These are phyloP conservation scores for Eulithis testata DNA, from an alignment of 2,888 invertebrate species.

Conservation along the genomic window DNA sequence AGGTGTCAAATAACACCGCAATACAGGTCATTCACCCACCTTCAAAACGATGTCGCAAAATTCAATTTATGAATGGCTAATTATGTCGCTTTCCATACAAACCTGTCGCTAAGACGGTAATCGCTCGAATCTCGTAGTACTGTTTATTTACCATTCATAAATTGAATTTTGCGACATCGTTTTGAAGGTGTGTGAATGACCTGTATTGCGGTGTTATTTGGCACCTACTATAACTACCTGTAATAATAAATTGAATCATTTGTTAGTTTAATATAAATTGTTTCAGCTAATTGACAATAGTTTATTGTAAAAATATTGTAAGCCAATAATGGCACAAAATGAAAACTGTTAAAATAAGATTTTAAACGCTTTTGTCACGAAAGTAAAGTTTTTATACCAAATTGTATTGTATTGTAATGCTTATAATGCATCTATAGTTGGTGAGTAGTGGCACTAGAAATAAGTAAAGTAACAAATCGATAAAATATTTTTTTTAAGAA, in stretches of 20 bases:
- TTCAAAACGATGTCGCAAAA: too few relatives aligned
- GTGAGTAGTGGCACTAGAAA: conserved; percentile 15
- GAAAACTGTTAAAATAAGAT: conserved; percentile 34
- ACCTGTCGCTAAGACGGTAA: too few relatives aligned
- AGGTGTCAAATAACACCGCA: too few relatives aligned
- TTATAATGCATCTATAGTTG: conserved; percentile 19
- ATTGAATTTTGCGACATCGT: too few relatives aligned
- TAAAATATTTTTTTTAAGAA: conserved; percentile 20
- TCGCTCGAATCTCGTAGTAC: too few relatives aligned
- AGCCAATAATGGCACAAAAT: conserved; percentile 42
- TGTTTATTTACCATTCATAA: too few relatives aligned
- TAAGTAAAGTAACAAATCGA: conserved; percentile 10
- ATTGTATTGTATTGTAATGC: conserved; percentile 35
- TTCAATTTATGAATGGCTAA: too few relatives aligned
- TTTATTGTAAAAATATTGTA: conserved; percentile 45
- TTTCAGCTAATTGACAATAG: conserved; percentile 61
- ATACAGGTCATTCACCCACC: too few relatives aligned
- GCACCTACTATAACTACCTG: too few relatives aligned
- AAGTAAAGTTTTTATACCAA: conserved; percentile 44
- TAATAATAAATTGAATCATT: conserved; percentile 27
- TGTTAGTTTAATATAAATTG: conserved; percentile 42
- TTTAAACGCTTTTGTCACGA: conserved; percentile 41
- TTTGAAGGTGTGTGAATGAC: too few relatives aligned
- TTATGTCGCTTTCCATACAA: too few relatives aligned
- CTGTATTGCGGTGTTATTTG: too few relatives aligned